Percentiles rank a stretch among this genome's conserved stretches.
phyloP scores from a whole-genome alignment of 1,140 invertebrate species.

The Drosophila kohkoa region DNA sequence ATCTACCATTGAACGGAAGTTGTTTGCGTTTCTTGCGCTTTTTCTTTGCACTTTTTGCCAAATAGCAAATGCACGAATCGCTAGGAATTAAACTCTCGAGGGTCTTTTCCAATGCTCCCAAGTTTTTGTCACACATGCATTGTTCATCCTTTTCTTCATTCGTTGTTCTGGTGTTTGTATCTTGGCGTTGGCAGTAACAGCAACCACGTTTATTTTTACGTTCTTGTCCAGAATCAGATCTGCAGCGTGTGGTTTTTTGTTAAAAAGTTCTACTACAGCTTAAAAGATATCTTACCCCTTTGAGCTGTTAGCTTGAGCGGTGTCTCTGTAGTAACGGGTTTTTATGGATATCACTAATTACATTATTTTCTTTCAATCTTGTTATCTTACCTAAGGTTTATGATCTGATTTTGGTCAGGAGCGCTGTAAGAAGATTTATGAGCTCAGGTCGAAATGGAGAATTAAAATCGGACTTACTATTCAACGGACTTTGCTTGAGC shows the following conservation, averaged over 20 bases:
- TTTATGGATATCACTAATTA: too few relatives aligned
- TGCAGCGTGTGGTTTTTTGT: neutral
- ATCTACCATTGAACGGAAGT: constrained; percentile 34
- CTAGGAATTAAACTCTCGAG: constrained; percentile 40
- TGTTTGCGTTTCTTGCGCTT: constrained; percentile 20
- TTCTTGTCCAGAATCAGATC: constrained; percentile 5
- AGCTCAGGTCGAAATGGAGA: neutral
- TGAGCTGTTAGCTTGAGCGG: neutral
- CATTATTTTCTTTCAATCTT: too few relatives aligned
- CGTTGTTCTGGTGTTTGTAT: neutral
- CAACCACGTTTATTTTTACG: neutral
- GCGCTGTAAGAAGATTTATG: neutral
- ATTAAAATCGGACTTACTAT: neutral
- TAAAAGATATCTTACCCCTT: neutral
- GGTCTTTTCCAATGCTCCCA: constrained; percentile 23
- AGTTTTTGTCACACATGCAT: too few relatives aligned
- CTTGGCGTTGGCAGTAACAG: neutral
- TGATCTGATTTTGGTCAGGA: constrained; percentile 3
- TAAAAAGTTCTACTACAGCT: neutral
- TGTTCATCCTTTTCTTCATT: too few relatives aligned
- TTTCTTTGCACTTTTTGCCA: constrained; percentile 24
- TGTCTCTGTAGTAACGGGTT: neutral
- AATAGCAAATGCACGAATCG: constrained; percentile 33
- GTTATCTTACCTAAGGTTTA: neutral
- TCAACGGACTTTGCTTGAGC: neutral